Evolutionary conservation across 92 coral and sea anemone species (phyloP), one percentile per base, ranked within the genome.

Genomic region (Paragorgia papillata): DNA sequence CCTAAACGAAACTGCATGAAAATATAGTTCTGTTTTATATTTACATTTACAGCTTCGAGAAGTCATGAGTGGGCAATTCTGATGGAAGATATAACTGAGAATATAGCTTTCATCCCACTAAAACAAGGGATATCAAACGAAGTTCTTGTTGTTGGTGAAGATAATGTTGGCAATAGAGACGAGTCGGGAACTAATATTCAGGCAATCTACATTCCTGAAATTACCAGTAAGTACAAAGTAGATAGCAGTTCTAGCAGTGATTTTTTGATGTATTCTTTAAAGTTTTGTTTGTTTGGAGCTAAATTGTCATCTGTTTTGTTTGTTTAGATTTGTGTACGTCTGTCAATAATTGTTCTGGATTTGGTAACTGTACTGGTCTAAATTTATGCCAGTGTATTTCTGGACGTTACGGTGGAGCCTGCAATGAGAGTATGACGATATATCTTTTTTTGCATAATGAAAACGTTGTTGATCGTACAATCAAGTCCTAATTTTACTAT

Each of bases 261-360:
- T 46, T 46, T 15, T 6, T 46, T 46, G n/a, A 15, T 46, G 7
- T 7, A 46, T 46, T 46, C 2, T 46, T 46, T 46, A 6, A 46
- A 46, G 15, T 37, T 4, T 4, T 37, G n/a, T n/a, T n/a, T n/a
- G n/a, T n/a, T n/a, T n/a, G n/a, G n/a, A 10, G 43, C 19, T 46
- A 6, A 46, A 46, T 46, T 46, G 15, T 46, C n/a, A 37, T 37
- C 6, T 10, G 4, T 37, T 10, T 15, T 46, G 2, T 46, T 46
- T 46, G 15, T 46, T 46, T 46, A 88, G 91, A 85, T 8, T 84
- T 89, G 30, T 88, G 91, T 69, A 79, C 56, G 15, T 79, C 79
- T 5, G 77, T 80, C 30, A 75, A 80, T 40, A 84, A 88, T 76
- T 88, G 91, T 66, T 88, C 91, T 2, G 65, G 74, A 31, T 85